Evolutionary conservation across 2,797 vertebrate species (phyloP).

Genomic region (Pangasius macronema): DNA sequence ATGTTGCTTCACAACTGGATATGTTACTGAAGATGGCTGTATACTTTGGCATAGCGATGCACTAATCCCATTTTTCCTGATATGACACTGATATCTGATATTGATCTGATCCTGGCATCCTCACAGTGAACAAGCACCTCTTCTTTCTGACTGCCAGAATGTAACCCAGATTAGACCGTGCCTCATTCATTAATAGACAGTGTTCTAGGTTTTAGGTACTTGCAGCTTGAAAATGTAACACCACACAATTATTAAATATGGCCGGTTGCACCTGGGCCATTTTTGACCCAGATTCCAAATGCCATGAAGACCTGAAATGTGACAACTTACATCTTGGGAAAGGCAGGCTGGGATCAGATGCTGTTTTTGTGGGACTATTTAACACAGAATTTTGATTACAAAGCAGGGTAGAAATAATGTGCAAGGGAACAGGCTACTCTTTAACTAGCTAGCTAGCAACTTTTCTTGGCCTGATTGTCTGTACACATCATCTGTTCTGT

Average conservation of each 20-base stretch:
- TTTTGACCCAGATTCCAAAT: conserved; percentile 23
- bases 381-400: not conserved
- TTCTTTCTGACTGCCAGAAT: not conserved
- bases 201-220: not conserved
- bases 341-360: not conserved
- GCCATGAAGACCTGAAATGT: not conserved
- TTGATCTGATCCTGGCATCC: not conserved
- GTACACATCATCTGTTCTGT: not conserved
- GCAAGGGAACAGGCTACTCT: not conserved
- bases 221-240: not conserved
- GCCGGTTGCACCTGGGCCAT: not conserved
- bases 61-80: conserved; percentile 19
- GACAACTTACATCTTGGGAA: not conserved
- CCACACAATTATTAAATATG: not conserved
- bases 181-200: not conserved
- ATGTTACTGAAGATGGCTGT: not conserved
- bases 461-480: not conserved
- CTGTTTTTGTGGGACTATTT: too few relatives aligned
- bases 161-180: not conserved
- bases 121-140: not conserved
- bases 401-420: not conserved
- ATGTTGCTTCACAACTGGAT: conserved; percentile 2
- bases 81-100: conserved; percentile 1
- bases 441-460: not conserved
- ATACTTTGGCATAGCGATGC: not conserved